Percentiles rank a stretch among this genome's conserved stretches.
Evolutionary conservation across 2,113 vertebrate genomes (phyloP).

Genomic region (Clarias macrocephalus): DNA sequence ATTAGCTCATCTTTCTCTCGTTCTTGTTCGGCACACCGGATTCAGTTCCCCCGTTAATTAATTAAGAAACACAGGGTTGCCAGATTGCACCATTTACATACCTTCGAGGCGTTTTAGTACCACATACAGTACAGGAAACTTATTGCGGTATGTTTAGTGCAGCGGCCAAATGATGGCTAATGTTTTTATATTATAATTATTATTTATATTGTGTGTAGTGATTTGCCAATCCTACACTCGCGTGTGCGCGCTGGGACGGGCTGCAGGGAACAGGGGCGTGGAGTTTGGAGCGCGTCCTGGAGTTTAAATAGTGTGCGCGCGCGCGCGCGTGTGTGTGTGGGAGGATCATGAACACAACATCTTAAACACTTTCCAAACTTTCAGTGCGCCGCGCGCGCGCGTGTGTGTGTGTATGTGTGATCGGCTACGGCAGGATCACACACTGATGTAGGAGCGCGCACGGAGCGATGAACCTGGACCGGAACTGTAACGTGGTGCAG

Average conservation of each 20-base stretch:
- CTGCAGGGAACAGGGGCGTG: not conserved
- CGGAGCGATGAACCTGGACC: constrained; percentile 15
- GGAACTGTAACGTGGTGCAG: constrained; percentile 51
- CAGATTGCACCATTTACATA: not conserved
- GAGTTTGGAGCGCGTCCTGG: not conserved
- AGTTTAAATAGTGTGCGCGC: not conserved
- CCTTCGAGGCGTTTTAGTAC: too few relatives aligned
- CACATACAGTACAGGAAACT: not conserved
- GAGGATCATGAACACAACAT: not conserved
- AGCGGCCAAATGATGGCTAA: too few relatives aligned
- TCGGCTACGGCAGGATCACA: not conserved
- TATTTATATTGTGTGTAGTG: not conserved
- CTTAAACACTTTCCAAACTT: not conserved
- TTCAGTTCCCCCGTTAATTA: not conserved
- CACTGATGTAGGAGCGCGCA: not conserved
- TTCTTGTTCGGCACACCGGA: not conserved
- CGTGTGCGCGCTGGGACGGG: not conserved
- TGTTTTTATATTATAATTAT: not conserved
- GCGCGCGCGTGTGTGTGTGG: not conserved
- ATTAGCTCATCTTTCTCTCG: not conserved
- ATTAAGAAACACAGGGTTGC: not conserved
- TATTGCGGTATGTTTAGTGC: not conserved
- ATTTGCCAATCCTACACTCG: not conserved
- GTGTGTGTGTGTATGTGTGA: too few relatives aligned
- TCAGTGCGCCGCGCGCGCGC: not conserved